These are phyloP conservation scores for Podiceps cristatus DNA, from an alignment of 2,113 vertebrate species.

Conservation along the genomic window DNA sequence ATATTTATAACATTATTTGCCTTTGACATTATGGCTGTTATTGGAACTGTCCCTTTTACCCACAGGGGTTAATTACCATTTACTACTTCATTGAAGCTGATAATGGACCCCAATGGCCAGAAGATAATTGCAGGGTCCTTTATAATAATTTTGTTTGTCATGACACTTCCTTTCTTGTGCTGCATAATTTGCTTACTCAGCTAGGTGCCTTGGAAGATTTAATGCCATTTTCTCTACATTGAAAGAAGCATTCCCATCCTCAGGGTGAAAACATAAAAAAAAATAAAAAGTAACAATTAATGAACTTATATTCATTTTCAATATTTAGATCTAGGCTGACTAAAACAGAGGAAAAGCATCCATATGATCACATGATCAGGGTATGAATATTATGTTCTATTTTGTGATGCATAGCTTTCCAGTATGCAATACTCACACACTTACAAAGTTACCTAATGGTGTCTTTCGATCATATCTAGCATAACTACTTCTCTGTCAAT, in stretches of 20 bases:
- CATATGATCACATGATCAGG: neutral
- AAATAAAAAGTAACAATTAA: neutral
- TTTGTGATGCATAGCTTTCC: neutral
- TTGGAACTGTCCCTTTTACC: neutral
- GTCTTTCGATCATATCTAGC: neutral
- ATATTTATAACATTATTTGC: neutral
- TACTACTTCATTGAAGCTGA: neutral
- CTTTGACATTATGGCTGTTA: neutral
- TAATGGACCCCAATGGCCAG: constrained; percentile 5
- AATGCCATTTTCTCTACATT: neutral
- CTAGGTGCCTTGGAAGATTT: neutral
- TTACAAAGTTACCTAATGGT: neutral
- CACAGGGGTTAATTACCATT: constrained; percentile 37
- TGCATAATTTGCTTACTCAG: constrained; percentile 7
- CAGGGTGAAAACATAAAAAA: neutral
- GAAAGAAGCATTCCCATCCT: neutral
- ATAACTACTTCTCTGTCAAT: neutral
- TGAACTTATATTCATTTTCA: neutral
- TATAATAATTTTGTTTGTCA: constrained; percentile 33
- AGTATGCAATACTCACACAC: neutral
- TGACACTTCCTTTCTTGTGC: neutral
- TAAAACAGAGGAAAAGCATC: neutral
- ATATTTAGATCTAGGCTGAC: neutral
- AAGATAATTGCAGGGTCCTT: constrained; percentile 2
- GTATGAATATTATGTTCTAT: neutral